Evolutionary conservation across 2,113 vertebrate species (phyloP).

Genomic region (Rhipidura dahli): DNA sequence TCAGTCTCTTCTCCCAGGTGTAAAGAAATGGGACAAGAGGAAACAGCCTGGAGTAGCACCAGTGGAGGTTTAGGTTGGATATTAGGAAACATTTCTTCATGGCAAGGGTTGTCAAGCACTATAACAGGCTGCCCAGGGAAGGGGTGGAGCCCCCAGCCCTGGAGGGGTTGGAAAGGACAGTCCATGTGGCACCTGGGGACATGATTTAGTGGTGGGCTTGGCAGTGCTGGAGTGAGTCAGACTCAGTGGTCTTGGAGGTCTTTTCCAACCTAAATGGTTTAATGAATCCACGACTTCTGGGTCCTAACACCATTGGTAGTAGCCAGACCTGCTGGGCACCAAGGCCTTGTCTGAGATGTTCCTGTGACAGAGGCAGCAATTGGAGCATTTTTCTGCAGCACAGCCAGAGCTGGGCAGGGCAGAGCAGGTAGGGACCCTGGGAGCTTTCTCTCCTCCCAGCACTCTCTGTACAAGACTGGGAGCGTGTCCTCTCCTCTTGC

Average conservation of each 20-base stretch:
- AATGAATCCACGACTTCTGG: not conserved
- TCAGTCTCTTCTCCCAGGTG: not conserved
- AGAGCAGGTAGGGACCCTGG: not conserved
- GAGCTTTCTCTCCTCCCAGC: not conserved
- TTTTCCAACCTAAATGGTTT: not conserved
- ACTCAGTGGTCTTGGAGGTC: rapidly evolving
- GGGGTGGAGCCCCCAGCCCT: too few relatives aligned
- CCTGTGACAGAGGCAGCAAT: rapidly evolving
- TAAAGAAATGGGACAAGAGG: not conserved
- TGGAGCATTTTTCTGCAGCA: not conserved
- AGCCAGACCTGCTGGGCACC: not conserved
- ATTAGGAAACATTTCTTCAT: not conserved
- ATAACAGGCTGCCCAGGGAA: not conserved
- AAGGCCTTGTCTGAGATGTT: not conserved
- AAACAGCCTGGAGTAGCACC: not conserved
- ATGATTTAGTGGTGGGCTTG: not conserved
- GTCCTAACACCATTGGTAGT: too few relatives aligned
- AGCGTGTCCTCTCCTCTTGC: rapidly evolving
- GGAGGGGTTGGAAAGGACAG: not conserved
- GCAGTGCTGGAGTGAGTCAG: not conserved
- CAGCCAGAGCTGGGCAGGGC: not conserved
- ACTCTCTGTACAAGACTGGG: rapidly evolving
- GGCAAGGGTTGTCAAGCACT: not conserved
- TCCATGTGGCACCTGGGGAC: not conserved
- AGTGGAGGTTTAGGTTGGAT: not conserved